Base-by-base conservation (phyloP, 1,140 invertebrate species). In the Zaprionus gabonicus region DNA sequence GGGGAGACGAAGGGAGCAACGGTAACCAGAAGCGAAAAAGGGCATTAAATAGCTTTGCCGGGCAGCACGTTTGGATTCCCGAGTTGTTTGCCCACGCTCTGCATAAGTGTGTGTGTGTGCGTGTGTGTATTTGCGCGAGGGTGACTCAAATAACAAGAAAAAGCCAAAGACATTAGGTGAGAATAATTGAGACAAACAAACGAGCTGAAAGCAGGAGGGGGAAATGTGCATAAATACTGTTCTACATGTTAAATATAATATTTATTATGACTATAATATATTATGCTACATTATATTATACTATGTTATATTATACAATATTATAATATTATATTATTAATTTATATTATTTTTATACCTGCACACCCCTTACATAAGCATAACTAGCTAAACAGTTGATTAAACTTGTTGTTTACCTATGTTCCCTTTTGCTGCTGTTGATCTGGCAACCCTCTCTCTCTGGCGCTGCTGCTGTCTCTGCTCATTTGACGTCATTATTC, bases 21-120 rank as follows among this genome's bases (percentile, higher is more conserved):
- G 27, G 46, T 46, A 70, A 73, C 46, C 44, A 73, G 66, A 75
- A 73, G 53, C 46, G 86, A 68, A 76, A 46, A 70, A 79, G 77
- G 77, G 78, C 80, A 87, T 88, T 87, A 78, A 86, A 86, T 80
- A 78, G 78, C 68, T 82, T 76, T 76, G 73, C 68, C 56, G 41
- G 51, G 55, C 71, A 78, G 60, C 34, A 38, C 74, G 67, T 71
- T 71, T 66, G 56, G 27, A 69, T 56, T 41, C 57, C 36, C 20
- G 36, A 49, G 27, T 13, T 73, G 31, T 53, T 38, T 66, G 17
- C 31, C 0, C 31, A 34, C 9, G 31, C 31, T 34, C 9, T 60
- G 20, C 58, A 55, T 17, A 5, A 38, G 55, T 44, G 71, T 56
- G 34, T 28, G 55, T 55, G 17, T 56, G 63, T 15, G 64, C 25